Percentiles rank a stretch among this genome's conserved stretches.
These are phyloP conservation scores for Acropternis orthonyx DNA, from an alignment of 2,797 vertebrate species.

Conservation along the genomic window DNA sequence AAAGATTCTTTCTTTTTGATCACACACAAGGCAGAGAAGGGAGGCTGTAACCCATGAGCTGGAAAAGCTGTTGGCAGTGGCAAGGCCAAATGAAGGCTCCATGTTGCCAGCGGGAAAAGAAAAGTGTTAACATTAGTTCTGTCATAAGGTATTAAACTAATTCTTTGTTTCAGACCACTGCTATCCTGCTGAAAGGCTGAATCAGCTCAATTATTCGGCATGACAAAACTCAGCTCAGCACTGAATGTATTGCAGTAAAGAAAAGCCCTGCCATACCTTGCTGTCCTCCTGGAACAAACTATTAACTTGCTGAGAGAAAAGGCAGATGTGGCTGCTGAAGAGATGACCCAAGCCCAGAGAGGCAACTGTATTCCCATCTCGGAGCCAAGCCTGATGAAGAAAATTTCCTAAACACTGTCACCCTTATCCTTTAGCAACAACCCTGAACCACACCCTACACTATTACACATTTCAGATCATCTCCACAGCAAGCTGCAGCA, in stretches of 20 bases:
- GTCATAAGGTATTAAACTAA: constrained; percentile 12
- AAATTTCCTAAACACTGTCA: background rate
- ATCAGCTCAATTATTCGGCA: background rate
- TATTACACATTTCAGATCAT: background rate
- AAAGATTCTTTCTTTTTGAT: background rate
- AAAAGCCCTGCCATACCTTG: background rate
- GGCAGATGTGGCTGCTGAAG: background rate
- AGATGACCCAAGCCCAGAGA: background rate
- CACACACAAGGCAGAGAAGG: background rate
- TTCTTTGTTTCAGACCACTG: background rate
- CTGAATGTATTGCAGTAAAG: rapidly evolving
- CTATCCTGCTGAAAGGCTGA: background rate
- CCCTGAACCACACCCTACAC: background rate
- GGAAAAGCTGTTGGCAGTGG: background rate
- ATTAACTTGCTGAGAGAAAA: background rate
- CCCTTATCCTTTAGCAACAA: background rate
- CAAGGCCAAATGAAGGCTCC: background rate
- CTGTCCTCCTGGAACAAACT: background rate
- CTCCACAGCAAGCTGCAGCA: background rate
- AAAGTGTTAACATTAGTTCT: constrained; percentile 4
- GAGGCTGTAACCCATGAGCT: background rate
- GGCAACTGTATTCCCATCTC: background rate
- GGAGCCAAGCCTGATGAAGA: background rate
- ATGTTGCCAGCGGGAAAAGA: background rate
- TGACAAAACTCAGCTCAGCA: background rate